Percentiles rank a stretch among this genome's conserved stretches.
These are phyloP conservation scores for Neomonachus schauinslandi DNA, from an alignment of 2,113 vertebrate genomes.

Conservation along the genomic window DNA sequence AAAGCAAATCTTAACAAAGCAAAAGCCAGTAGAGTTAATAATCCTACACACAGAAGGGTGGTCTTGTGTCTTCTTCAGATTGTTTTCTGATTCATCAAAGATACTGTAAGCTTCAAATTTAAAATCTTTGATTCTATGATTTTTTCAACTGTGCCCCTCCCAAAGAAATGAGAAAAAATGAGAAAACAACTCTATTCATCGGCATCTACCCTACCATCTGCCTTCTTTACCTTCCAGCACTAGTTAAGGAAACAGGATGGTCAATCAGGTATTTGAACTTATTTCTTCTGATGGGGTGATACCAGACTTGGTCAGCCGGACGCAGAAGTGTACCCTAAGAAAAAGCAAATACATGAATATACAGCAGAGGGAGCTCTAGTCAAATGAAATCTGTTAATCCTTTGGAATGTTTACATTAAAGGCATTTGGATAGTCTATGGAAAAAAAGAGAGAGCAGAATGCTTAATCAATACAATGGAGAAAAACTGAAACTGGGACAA, in stretches of 20 bases:
- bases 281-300: slow-evolving; percentile 86
- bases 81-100: neutral
- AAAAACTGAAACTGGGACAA: neutral
- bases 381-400: neutral
- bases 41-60: neutral
- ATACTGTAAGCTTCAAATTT: neutral
- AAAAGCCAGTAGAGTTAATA: neutral
- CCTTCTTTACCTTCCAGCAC: slow-evolving; percentile 89
- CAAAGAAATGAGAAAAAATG: neutral
- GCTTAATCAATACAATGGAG: neutral
- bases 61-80: neutral
- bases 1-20: slow-evolving; percentile 20
- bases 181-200: neutral
- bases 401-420: neutral
- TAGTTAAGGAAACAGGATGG: slow-evolving; percentile 89
- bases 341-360: slow-evolving; percentile 32
- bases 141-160: neutral
- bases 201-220: neutral
- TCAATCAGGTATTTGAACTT: slow-evolving; percentile 91
- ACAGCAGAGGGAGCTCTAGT: neutral
- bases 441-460: neutral
- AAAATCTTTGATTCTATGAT: neutral
- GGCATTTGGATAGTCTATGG: neutral
- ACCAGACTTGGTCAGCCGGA: slow-evolving; percentile 89
- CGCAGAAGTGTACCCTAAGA: slow-evolving; percentile 86